These are phyloP conservation scores for Leptoteleia sp. DNA, from an alignment of 1,140 invertebrate species.

Conservation along the genomic window DNA sequence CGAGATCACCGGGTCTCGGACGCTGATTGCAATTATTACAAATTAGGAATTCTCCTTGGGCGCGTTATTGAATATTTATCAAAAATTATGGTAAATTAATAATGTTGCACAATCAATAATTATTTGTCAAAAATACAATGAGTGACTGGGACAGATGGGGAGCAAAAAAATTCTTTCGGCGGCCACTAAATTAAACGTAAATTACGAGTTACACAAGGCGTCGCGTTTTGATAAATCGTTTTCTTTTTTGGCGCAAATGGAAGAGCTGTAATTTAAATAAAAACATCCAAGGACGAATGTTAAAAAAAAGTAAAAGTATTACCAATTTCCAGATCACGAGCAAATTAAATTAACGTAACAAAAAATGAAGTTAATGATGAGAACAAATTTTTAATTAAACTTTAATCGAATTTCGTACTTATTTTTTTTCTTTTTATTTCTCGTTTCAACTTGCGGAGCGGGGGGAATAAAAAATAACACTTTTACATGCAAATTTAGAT, in stretches of 20 bases:
- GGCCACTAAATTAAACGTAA: constrained; percentile 10
- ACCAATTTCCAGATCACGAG: not conserved
- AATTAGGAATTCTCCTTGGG: constrained; percentile 58
- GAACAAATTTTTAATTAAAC: no score
- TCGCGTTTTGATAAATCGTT: constrained; percentile 33
- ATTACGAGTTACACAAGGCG: constrained; percentile 15
- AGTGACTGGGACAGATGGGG: not conserved
- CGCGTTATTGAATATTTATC: constrained; percentile 46
- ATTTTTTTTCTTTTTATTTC: no score
- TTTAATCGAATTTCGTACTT: no score
- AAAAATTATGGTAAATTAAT: constrained; percentile 43
- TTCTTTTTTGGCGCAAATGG: constrained; percentile 24
- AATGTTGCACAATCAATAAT: constrained; percentile 39
- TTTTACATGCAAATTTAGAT: no score
- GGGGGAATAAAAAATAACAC: no score
- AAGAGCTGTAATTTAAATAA: constrained; percentile 22
- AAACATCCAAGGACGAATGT: constrained; percentile 23
- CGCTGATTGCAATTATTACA: constrained; percentile 46
- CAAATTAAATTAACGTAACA: not conserved
- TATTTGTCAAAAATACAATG: constrained; percentile 42
- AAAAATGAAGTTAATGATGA: no score
- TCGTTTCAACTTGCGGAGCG: no score
- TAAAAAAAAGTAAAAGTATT: constrained; percentile 19
- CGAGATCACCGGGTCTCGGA: not conserved
- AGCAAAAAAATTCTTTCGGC: constrained; percentile 5